Base-by-base conservation (phyloP, 2,888 invertebrate genomes). In the Drosophila lutescens region DNA sequence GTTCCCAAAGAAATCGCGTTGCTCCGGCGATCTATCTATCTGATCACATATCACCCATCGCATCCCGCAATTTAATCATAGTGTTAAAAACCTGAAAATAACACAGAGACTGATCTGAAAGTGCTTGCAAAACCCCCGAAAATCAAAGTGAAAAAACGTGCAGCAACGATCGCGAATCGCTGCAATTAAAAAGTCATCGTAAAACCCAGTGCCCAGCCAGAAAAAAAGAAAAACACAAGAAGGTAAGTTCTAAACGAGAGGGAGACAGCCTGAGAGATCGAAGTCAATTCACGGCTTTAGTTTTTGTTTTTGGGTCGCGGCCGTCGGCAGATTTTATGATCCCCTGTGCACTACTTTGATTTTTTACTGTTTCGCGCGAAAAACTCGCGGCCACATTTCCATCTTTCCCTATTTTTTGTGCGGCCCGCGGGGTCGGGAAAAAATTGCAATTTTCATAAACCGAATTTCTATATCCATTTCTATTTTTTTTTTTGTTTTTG, bases 361-460 rank as follows among this genome's bases (percentile, higher is more conserved):
- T 86, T 88, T 86, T 86, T 86, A 86, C 88, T 71, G 65, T 86
- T 86, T 88, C 86, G 20, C 41, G 78, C 62, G 79, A 85, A 85
- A 86, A 80, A 69, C 56, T 58, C 41, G 20, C 43, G 15, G 15
- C 23, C 54, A 51, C 44, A 49, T 69, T 68, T 69, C 61, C 68
- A 73, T 23, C 34, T 59, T 59, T 54, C 57, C 54, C 54, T 58
- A 53, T 70, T 63, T 65, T 68, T 68, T 80, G 66, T 84, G 61
- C 17, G 32, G 7, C 34, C 23, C 49, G n/a, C 34, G 20, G 34
- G 34, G 12, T 3, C 17, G 32, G 56, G 41, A 50, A 72, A 55
- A 62, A 55, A 63, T 50, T 15, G 41, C 23, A 58, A 50, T 66
- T 65, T 66, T 54, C 65, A 66, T 68, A 67, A 43, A 36, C 46